Percentiles rank a stretch among this genome's conserved stretches.
Evolutionary conservation across 2,113 vertebrate genomes (phyloP).

Genomic region (Chloroceryle aenea): DNA sequence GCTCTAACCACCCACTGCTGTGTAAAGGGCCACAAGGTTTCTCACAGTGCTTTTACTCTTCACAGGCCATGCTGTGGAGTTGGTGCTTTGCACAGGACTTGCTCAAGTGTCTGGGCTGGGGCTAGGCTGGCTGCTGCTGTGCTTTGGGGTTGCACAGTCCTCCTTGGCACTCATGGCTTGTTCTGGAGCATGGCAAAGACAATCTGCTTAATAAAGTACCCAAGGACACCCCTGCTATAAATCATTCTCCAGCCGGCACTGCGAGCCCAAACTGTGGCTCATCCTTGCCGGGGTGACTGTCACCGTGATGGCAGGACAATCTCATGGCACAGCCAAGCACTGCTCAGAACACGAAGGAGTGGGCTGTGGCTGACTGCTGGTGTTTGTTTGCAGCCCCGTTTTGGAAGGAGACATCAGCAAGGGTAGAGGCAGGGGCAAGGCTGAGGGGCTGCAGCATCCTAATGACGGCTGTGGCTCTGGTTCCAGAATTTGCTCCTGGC

Average conservation of each 20-base stretch:
- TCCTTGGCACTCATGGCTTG: neutral
- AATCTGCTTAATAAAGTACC: neutral
- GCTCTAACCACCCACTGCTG: neutral
- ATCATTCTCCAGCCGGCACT: neutral
- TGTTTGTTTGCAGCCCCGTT: neutral
- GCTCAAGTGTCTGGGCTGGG: neutral
- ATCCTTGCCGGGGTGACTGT: rapidly evolving
- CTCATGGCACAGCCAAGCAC: neutral
- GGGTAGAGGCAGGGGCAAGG: too few relatives aligned
- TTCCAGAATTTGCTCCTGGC: neutral
- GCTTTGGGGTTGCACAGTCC: neutral
- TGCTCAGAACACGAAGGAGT: rapidly evolving
- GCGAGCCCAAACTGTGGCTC: neutral
- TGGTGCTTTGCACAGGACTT: neutral
- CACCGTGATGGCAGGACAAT: neutral
- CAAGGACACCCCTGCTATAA: neutral
- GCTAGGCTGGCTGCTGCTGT: neutral
- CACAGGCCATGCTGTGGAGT: neutral
- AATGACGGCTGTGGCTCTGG: neutral
- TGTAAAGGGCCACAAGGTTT: neutral
- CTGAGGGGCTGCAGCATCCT: neutral
- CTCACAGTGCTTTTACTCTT: neutral
- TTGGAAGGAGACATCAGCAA: neutral
- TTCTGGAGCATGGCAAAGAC: neutral
- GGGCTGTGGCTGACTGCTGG: neutral